Percentiles rank a stretch among this genome's conserved stretches.
Evolutionary conservation across 1,140 invertebrate species (phyloP).

Genomic region (Rhyzopertha dominica): DNA sequence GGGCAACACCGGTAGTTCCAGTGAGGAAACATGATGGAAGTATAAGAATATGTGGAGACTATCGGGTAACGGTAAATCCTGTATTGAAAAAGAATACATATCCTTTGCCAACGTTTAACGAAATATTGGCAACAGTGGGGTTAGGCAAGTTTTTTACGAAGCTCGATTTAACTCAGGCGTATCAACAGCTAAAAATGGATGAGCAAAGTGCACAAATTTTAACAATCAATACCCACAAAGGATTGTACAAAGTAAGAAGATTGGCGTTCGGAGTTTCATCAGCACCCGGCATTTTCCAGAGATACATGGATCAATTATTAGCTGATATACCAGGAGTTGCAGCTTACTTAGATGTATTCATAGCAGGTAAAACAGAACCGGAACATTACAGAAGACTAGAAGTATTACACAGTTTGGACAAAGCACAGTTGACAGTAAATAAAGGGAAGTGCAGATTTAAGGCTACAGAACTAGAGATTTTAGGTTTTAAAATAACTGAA

Average conservation of each 20-base stretch:
- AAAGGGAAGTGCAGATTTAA: slow-evolving; percentile 32
- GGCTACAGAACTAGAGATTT: slow-evolving; percentile 23
- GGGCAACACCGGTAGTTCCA: slow-evolving; percentile 47
- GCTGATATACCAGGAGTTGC: slow-evolving; percentile 31
- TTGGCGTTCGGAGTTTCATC: slow-evolving; percentile 48
- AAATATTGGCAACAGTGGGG: slow-evolving; percentile 34
- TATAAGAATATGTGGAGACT: slow-evolving; percentile 31
- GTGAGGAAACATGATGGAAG: slow-evolving; percentile 46
- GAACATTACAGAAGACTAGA: slow-evolving; percentile 26
- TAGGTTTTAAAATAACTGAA: slow-evolving; percentile 38
- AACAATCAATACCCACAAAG: slow-evolving; percentile 26
- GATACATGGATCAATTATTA: slow-evolving; percentile 38
- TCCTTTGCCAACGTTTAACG: slow-evolving; percentile 35
- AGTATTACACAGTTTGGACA: slow-evolving; percentile 18
- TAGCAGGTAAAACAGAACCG: slow-evolving; percentile 25
- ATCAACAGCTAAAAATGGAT: slow-evolving; percentile 40
- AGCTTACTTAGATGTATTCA: slow-evolving; percentile 39
- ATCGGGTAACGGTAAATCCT: slow-evolving; percentile 31
- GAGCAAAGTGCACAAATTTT: slow-evolving; percentile 23
- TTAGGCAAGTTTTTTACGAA: slow-evolving; percentile 38
- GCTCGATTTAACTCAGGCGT: slow-evolving; percentile 43
- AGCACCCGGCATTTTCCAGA: slow-evolving; percentile 46
- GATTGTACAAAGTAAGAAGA: slow-evolving; percentile 40
- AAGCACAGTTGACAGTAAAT: slow-evolving; percentile 32
- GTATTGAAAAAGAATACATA: slow-evolving; percentile 22